These are phyloP conservation scores for Gastracanthus pulcherrimus DNA, from an alignment of 2,888 invertebrate species.

Conservation along the genomic window DNA sequence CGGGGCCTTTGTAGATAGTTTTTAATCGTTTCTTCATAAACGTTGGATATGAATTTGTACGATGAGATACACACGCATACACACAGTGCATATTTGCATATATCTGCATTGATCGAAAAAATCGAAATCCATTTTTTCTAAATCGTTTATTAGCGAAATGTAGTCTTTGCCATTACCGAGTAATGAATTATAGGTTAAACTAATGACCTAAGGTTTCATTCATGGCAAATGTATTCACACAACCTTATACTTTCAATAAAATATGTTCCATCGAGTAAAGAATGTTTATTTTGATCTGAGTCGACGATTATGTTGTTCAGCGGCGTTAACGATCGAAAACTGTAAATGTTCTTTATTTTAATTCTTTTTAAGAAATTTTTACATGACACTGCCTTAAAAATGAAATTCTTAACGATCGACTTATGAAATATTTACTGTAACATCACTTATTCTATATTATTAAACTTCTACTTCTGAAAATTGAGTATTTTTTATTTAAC, in stretches of 20 bases:
- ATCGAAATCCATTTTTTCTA: conserved; percentile 18
- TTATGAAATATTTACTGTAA: conserved; percentile 62
- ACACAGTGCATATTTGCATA: conserved; percentile 23
- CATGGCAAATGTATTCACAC: conserved; percentile 32
- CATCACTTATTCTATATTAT: conserved; percentile 63
- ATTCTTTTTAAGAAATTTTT: conserved; percentile 46
- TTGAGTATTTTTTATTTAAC: conserved; percentile 9
- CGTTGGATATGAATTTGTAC: conserved; percentile 52
- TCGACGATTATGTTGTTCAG: conserved; percentile 17
- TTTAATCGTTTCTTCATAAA: conserved; percentile 61
- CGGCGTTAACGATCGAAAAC: conserved; percentile 12
- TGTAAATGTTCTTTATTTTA: conserved; percentile 12
- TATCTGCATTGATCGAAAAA: conserved; percentile 31
- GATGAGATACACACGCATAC: conserved; percentile 30
- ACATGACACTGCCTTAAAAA: conserved; percentile 63
- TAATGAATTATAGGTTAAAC: conserved; percentile 3
- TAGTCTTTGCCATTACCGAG: conserved; percentile 28
- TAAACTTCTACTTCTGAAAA: conserved; percentile 67
- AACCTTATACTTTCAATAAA: not conserved
- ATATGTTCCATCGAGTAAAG: conserved; percentile 11
- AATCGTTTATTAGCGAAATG: conserved; percentile 27
- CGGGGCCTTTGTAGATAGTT: conserved; percentile 72
- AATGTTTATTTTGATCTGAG: not conserved
- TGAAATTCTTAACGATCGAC: conserved; percentile 57
- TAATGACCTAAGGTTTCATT: conserved; percentile 18